phyloP scores from a whole-genome alignment of 1,140 invertebrate genomes.

The Dysdera silvatica region DNA sequence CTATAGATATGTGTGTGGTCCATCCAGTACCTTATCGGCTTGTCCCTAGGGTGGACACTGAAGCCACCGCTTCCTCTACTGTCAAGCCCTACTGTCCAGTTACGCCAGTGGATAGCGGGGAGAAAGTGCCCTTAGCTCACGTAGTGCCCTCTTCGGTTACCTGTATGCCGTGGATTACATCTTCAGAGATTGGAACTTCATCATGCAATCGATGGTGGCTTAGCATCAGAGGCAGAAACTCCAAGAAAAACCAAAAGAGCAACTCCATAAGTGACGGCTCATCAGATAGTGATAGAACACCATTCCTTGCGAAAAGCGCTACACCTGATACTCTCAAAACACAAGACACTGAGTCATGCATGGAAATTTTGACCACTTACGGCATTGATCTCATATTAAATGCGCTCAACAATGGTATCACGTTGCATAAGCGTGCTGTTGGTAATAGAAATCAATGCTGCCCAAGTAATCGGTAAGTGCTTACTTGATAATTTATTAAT shows the following conservation, averaged over 20 bases:
- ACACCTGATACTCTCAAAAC: too few species aligned
- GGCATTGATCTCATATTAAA: slow-evolving; percentile 48
- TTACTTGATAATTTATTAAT: too few species aligned
- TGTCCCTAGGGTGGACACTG: background rate
- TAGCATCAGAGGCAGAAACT: background rate
- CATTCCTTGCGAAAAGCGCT: too few species aligned
- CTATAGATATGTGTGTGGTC: slow-evolving; percentile 51
- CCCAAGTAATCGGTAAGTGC: slow-evolving; percentile 48
- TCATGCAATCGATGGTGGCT: too few species aligned
- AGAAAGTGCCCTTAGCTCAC: too few species aligned
- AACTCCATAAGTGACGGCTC: too few species aligned
- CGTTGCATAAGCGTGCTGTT: slow-evolving; percentile 59
- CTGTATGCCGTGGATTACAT: background rate
- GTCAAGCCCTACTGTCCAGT: too few species aligned
- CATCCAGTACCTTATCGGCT: slow-evolving; percentile 32
- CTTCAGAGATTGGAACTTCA: too few species aligned
- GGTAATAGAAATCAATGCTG: slow-evolving; percentile 55
- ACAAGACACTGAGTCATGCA: too few species aligned
- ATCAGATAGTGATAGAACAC: too few species aligned
- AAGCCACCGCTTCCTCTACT: background rate
- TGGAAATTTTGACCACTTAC: slow-evolving; percentile 19
- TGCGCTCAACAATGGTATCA: slow-evolving; percentile 59
- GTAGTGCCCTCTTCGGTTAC: background rate
- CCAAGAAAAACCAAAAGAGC: background rate
- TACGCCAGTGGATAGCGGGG: too few species aligned